A percentile compares a stretch with the other conserved stretches of the same genome.
phyloP scores from a whole-genome alignment of 2,113 vertebrate genomes.

The Capreolus pygargus region DNA sequence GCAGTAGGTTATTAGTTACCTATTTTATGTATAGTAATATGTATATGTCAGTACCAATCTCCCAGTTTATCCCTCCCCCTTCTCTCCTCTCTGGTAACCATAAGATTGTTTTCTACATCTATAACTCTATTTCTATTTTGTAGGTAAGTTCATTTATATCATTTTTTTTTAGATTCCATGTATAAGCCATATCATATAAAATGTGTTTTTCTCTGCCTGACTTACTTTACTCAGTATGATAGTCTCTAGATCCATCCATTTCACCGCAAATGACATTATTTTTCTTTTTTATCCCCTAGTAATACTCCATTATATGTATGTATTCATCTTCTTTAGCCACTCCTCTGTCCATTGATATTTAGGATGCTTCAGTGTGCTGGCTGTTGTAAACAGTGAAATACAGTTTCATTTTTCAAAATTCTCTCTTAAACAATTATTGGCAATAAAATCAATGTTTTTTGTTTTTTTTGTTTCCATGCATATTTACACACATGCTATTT shows the following conservation, averaged over 20 bases:
- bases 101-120: neutral
- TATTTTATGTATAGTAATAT: neutral
- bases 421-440: neutral
- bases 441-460: neutral
- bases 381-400: neutral
- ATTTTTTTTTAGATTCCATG: neutral
- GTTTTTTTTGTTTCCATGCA: neutral
- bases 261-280: neutral
- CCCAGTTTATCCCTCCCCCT: neutral
- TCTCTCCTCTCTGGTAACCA: neutral
- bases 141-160: neutral
- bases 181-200: neutral
- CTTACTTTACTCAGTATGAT: neutral
- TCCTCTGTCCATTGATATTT: neutral
- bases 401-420: neutral
- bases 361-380: neutral
- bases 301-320: neutral
- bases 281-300: neutral
- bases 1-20: neutral
- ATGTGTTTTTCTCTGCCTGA: neutral
- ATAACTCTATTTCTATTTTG: neutral
- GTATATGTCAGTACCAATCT: neutral
- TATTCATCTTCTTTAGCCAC: neutral
- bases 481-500: neutral
- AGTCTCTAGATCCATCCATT: neutral